These are phyloP conservation scores for Falco punctatus DNA, from an alignment of 2,113 vertebrate species.

Conservation along the genomic window DNA sequence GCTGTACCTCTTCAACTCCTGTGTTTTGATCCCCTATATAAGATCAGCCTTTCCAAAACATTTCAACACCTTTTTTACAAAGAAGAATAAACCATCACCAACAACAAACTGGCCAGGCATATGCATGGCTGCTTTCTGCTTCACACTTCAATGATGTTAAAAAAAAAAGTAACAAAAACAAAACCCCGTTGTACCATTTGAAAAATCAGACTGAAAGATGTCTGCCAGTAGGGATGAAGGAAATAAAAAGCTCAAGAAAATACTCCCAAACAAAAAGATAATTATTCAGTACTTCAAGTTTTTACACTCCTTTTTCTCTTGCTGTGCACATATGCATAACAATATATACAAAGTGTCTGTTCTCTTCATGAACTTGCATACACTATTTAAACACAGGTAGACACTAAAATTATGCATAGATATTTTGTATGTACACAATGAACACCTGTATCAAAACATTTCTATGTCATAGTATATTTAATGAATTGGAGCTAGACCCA, in stretches of 20 bases:
- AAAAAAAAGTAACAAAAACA: background rate
- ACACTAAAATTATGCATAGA: background rate
- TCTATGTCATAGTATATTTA: background rate
- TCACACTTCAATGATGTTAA: background rate
- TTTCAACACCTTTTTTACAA: background rate
- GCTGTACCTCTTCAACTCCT: background rate
- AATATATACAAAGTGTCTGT: background rate
- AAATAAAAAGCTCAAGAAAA: constrained; percentile 27
- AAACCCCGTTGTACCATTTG: constrained; percentile 9
- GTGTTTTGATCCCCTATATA: background rate
- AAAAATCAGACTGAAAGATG: constrained; percentile 56
- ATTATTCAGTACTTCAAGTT: constrained; percentile 20
- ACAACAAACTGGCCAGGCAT: constrained; percentile 34
- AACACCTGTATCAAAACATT: background rate
- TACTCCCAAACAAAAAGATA: background rate
- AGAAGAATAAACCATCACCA: constrained; percentile 27
- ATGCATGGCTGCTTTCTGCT: constrained; percentile 3
- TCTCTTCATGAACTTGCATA: background rate
- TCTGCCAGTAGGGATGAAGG: constrained; percentile 26
- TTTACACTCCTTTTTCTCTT: background rate
- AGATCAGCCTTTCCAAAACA: background rate
- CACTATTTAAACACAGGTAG: background rate
- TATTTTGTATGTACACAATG: background rate
- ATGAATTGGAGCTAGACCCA: background rate
- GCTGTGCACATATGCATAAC: background rate